Evolutionary conservation across 2,797 vertebrate genomes (phyloP).

Genomic region (Echiichthys vipera): DNA sequence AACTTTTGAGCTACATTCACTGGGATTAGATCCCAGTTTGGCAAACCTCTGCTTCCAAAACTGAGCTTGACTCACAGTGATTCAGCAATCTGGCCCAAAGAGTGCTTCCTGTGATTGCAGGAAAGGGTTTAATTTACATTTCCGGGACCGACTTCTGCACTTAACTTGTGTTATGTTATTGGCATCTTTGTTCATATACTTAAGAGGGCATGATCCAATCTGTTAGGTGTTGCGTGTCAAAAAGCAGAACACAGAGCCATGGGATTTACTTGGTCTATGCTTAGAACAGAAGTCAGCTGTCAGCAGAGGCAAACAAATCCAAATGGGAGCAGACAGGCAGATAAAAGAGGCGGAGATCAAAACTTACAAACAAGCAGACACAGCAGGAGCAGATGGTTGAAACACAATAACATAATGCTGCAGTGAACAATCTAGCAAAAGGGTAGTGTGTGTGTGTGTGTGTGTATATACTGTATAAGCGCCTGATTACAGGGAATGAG

Average conservation of each 20-base stretch:
- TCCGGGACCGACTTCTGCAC: constrained; percentile 1
- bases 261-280: neutral
- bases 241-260: neutral
- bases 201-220: neutral
- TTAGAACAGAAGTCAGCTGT: constrained; percentile 16
- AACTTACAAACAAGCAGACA: neutral
- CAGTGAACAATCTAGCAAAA: neutral
- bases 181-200: neutral
- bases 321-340: neutral
- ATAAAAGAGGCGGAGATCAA: neutral
- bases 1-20: constrained; percentile 27
- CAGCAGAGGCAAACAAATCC: neutral
- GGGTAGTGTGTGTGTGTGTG: neutral
- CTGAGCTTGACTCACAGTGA: constrained; percentile 29
- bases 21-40: constrained; percentile 27
- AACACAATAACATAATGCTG: neutral
- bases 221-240: neutral
- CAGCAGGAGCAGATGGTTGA: constrained; percentile 10
- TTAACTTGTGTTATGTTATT: constrained; percentile 4
- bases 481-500: neutral
- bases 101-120: constrained; percentile 3
- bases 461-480: neutral
- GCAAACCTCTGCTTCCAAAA: constrained; percentile 22
- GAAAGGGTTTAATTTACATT: constrained; percentile 3
- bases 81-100: constrained; percentile 15